Evolutionary conservation across 2,113 vertebrate genomes (phyloP).

Genomic region (Marcusenius ussheri): DNA sequence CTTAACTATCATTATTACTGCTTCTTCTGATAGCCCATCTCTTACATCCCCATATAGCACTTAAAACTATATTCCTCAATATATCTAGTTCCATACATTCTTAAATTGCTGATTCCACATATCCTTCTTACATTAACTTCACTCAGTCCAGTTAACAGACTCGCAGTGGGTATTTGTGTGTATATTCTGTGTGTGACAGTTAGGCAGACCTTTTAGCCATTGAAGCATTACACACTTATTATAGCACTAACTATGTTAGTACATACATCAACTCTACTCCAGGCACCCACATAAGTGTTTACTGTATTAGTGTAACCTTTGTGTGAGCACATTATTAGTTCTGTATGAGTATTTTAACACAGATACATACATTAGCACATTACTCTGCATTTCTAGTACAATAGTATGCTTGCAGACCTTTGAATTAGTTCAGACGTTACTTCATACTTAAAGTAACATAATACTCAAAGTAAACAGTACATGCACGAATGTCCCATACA

Average conservation of each 20-base stretch:
- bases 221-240: not conserved
- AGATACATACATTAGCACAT: not conserved
- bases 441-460: not conserved
- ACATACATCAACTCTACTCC: not conserved
- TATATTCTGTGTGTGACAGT: not conserved
- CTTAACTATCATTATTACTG: not conserved
- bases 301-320: not conserved
- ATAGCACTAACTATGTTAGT: not conserved
- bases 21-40: not conserved
- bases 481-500: not conserved
- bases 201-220: not conserved
- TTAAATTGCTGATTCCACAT: not conserved
- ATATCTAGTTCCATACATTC: not conserved
- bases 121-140: not conserved
- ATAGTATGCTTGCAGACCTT: not conserved
- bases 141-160: not conserved
- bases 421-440: not conserved
- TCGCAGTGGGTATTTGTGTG: not conserved
- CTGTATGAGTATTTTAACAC: not conserved
- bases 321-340: not conserved
- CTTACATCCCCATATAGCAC: not conserved
- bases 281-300: not conserved
- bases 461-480: not conserved
- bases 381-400: not conserved
- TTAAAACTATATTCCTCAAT: not conserved